Conservation (phyloP, 2,888 invertebrate genomes). For the Lepeophtheirus nordmannii region DNA sequence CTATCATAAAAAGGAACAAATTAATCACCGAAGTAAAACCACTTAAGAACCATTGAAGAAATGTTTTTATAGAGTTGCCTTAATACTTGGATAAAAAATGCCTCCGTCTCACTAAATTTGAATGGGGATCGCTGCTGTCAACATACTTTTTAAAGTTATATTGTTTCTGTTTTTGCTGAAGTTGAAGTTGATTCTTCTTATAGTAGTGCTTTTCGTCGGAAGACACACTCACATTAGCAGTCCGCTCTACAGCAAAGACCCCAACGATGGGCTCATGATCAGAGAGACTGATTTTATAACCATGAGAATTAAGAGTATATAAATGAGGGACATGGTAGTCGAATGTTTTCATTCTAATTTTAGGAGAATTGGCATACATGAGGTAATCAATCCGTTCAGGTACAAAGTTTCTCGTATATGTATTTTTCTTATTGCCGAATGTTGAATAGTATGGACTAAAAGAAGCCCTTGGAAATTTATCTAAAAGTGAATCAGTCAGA, state of each 20-base stretch:
- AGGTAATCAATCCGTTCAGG: constrained; percentile 25
- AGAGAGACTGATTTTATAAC: constrained; percentile 13
- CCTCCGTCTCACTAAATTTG: background rate
- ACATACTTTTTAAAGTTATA: background rate
- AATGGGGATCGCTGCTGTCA: background rate
- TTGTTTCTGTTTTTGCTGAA: constrained; percentile 2
- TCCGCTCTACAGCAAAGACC: constrained; percentile 8
- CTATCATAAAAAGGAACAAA: no score
- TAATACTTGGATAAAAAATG: constrained; percentile 1
- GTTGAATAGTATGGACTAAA: constrained; percentile 21
- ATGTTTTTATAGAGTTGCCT: background rate
- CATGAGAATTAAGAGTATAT: background rate
- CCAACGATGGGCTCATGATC: constrained; percentile 17
- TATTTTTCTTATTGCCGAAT: constrained; percentile 22
- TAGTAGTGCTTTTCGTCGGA: background rate
- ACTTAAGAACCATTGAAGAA: background rate
- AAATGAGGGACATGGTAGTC: constrained; percentile 11
- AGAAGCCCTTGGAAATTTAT: constrained; percentile 11
- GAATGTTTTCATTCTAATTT: constrained; percentile 10
- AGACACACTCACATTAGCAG: background rate
- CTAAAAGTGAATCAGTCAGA: constrained; percentile 20
- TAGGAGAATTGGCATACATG: constrained; percentile 16
- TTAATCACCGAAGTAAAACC: no score
- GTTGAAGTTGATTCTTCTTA: background rate
- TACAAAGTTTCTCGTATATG: constrained; percentile 11